A percentile compares a stretch with the other conserved stretches of the same genome.
phyloP scores from a whole-genome alignment of 2,113 vertebrate genomes.

The Scartelaos histophorus region DNA sequence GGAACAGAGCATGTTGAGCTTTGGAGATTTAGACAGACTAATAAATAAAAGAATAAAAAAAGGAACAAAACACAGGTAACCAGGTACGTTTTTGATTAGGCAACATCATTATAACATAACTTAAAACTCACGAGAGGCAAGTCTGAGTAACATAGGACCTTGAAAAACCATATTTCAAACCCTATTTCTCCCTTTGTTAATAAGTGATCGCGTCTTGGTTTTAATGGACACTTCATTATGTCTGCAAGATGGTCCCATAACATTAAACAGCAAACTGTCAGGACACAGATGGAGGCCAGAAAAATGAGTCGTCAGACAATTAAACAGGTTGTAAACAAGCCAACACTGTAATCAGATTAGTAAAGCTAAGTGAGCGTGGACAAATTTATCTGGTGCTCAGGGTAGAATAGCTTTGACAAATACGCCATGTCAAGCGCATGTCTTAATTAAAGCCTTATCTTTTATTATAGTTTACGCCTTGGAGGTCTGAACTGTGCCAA shows the following conservation, averaged over 20 bases:
- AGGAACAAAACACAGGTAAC: too few species aligned
- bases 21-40: too few species aligned
- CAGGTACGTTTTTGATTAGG: too few species aligned
- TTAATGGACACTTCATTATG: not conserved
- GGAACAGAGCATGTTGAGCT: too few species aligned
- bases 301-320: conserved; percentile 8
- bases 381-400: not conserved
- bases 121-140: too few species aligned
- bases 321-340: conserved; percentile 12
- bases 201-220: not conserved
- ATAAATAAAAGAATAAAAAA: too few species aligned
- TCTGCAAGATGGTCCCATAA: not conserved
- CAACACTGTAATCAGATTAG: conserved; percentile 10
- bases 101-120: too few species aligned
- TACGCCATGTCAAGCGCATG: conserved; percentile 1
- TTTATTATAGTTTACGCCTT: not conserved
- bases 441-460: conserved; percentile 5
- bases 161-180: too few species aligned
- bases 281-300: not conserved
- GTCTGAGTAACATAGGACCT: too few species aligned
- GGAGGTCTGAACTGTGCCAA: conserved; percentile 8
- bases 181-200: not conserved
- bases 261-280: conserved; percentile 3
- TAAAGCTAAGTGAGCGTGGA: conserved; percentile 9
- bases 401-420: conserved; percentile 10